Percentiles rank a stretch among this genome's conserved stretches.
These are phyloP conservation scores for Rhamphomyia laevipes DNA, from an alignment of 2,888 invertebrate genomes.

Conservation along the genomic window DNA sequence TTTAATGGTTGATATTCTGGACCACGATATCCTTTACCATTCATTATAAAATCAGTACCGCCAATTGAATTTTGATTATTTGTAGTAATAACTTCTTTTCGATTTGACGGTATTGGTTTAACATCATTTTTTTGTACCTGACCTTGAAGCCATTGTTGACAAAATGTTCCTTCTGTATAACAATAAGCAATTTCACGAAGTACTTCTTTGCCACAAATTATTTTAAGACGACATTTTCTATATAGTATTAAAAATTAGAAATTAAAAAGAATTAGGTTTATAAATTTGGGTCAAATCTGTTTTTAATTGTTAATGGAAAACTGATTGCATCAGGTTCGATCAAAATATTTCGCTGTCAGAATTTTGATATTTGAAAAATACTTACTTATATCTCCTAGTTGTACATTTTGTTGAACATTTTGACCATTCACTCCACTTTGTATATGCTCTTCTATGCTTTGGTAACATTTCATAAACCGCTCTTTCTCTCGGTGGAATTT, in stretches of 20 bases:
- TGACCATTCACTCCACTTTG: slow-evolving; percentile 76
- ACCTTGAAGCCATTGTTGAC: slow-evolving; percentile 55
- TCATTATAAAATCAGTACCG: slow-evolving; percentile 30
- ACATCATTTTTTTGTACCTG: slow-evolving; percentile 32
- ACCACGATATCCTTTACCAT: slow-evolving; percentile 32
- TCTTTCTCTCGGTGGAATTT: slow-evolving; percentile 22
- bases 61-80: slow-evolving; percentile 25
- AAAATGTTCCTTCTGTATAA: slow-evolving; percentile 68
- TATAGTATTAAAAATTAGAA: not conserved
- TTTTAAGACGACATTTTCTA: slow-evolving; percentile 61
- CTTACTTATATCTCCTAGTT: slow-evolving; percentile 61
- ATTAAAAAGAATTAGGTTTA: too few species aligned
- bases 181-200: slow-evolving; percentile 78
- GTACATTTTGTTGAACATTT: slow-evolving; percentile 67
- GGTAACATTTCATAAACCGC: slow-evolving; percentile 28
- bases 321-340: too few species aligned
- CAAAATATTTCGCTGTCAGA: not conserved
- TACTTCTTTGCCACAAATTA: slow-evolving; percentile 64
- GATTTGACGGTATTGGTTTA: slow-evolving; percentile 23
- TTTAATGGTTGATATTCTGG: slow-evolving; percentile 37
- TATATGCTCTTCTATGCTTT: slow-evolving; percentile 43
- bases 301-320: too few species aligned
- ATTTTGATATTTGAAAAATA: slow-evolving; percentile 1
- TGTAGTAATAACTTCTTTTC: slow-evolving; percentile 23
- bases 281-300: too few species aligned